Base-by-base conservation (phyloP, 2,888 invertebrate species). In the Eilema griseolum region DNA sequence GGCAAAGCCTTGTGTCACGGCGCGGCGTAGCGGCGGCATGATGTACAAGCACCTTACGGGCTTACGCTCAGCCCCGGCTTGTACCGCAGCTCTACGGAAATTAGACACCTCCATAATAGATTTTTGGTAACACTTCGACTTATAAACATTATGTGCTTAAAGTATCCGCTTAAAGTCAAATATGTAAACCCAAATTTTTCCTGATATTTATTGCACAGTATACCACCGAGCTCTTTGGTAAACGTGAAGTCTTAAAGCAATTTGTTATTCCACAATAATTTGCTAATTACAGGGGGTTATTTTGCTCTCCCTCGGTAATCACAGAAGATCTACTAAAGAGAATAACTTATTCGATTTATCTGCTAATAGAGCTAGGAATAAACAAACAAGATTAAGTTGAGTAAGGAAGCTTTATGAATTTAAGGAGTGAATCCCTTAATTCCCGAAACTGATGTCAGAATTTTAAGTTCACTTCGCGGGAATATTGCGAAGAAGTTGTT, bases 321-420 rank as follows among this genome's bases (percentile, higher is more conserved):
- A 90, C 85, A 86, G 83, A 78, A 79, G 82, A 89, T 85, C 82
- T 81, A 83, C 85, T 84, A 93, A 93, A 94, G 91, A 87, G 94
- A 94, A 95, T 93, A 92, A 90, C 85, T 92, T 92, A 93, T 93
- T 89, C 88, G 87, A 91, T 91, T 93, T 92, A 90, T 88, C 88
- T 90, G 88, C 88, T 93, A 91, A 91, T 93, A 91, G 90, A 90
- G 90, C 89, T 86, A 85, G 83, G 88, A 90, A 88, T 93, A 92
- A 92, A 90, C 89, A 92, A 92, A 92, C 88, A 90, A 89, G 91
- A 93, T 93, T 93, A 91, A 88, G 85, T 86, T 83, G 82, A 87
- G 89, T 87, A 89, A 90, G 86, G 86, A 79, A 86, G 88, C 84
- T 89, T 92, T 88, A 91, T 90, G 88, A 88, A 87, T 93, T 92